Evolutionary conservation across 1,140 invertebrate genomes (phyloP).

Genomic region (Drosophila lacteicornis): DNA sequence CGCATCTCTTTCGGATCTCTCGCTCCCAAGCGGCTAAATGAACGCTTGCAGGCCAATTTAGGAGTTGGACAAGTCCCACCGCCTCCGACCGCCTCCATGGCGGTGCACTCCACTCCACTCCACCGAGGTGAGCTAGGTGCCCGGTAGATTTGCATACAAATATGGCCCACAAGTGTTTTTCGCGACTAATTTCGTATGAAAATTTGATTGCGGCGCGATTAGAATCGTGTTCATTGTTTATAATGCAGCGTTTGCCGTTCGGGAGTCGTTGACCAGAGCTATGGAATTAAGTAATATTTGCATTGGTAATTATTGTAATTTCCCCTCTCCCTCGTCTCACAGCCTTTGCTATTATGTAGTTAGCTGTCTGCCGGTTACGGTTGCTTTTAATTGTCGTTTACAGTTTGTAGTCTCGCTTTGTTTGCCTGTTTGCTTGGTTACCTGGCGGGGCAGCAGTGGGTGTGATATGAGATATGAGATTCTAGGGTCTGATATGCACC

Average conservation of each 20-base stretch:
- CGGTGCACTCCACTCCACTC: neutral
- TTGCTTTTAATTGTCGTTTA: slow-evolving; percentile 52
- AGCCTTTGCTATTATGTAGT: slow-evolving; percentile 18
- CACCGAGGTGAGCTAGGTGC: neutral
- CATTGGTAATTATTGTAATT: slow-evolving; percentile 36
- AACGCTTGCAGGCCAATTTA: slow-evolving; percentile 67
- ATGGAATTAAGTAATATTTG: slow-evolving; percentile 51
- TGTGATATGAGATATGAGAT: slow-evolving; percentile 52
- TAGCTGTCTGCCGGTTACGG: slow-evolving; percentile 27
- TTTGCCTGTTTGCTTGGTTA: slow-evolving; percentile 8
- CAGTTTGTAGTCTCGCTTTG: slow-evolving; percentile 28
- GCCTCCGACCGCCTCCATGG: slow-evolving; percentile 4
- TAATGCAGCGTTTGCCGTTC: slow-evolving; percentile 1
- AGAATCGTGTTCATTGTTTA: slow-evolving; percentile 76
- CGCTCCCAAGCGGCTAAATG: slow-evolving; percentile 62
- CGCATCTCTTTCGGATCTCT: slow-evolving; percentile 29
- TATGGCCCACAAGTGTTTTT: slow-evolving; percentile 71
- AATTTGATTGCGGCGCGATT: slow-evolving; percentile 73
- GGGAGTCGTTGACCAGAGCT: slow-evolving; percentile 43
- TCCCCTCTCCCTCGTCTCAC: neutral
- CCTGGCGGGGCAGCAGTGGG: slow-evolving; percentile 37
- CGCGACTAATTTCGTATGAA: slow-evolving; percentile 74
- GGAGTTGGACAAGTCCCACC: slow-evolving; percentile 43
- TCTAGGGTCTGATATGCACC: slow-evolving; percentile 8
- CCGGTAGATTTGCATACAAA: slow-evolving; percentile 66